These are phyloP conservation scores for Bovichtus diacanthus DNA, from an alignment of 2,797 vertebrate species.

Conservation along the genomic window DNA sequence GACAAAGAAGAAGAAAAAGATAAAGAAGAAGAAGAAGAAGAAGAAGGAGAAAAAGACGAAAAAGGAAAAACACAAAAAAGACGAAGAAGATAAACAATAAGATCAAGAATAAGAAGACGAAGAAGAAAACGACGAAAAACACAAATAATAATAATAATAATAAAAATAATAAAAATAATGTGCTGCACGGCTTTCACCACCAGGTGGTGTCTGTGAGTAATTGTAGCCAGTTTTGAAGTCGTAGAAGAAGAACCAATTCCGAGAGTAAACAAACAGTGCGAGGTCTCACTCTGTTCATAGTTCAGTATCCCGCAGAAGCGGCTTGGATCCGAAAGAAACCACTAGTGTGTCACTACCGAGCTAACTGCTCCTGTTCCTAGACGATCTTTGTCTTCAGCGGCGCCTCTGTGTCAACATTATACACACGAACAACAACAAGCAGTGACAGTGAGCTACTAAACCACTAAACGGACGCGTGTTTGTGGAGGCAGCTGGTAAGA, in stretches of 20 bases:
- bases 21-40: too few relatives aligned
- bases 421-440: slow-evolving; percentile 30
- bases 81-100: too few relatives aligned
- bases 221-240: background rate
- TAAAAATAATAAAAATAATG: too few relatives aligned
- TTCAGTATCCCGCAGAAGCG: background rate
- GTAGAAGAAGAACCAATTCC: background rate
- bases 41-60: too few relatives aligned
- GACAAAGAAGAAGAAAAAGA: too few relatives aligned
- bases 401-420: slow-evolving; percentile 56
- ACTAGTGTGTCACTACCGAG: background rate
- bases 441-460: slow-evolving; percentile 6
- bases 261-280: background rate
- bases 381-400: slow-evolving; percentile 55
- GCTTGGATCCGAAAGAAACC: too few relatives aligned
- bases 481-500: slow-evolving; percentile 24
- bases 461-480: background rate
- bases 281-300: slow-evolving; percentile 37
- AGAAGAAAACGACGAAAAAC: too few relatives aligned
- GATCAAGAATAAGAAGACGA: too few relatives aligned
- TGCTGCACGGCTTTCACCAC: background rate
- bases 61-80: too few relatives aligned
- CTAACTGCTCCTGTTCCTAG: fast-evolving
- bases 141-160: too few relatives aligned
- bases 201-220: background rate